Base-by-base conservation (phyloP, 92 coral and sea anemone genomes). In the Palythoa caribaeorum region DNA sequence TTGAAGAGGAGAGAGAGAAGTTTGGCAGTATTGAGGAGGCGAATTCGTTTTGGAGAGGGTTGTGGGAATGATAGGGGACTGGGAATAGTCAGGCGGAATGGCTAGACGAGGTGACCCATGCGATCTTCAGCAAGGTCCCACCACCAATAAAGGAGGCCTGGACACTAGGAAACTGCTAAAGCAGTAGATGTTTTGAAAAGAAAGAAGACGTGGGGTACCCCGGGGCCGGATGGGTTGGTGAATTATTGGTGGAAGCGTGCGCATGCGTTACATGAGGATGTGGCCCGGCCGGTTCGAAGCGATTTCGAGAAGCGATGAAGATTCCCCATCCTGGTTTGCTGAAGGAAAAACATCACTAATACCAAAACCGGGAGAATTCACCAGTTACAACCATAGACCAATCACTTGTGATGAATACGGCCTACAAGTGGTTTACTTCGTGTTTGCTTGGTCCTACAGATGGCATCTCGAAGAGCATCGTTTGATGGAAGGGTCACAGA, bases 321-420 rank as follows among this genome's bases (percentile, higher is more conserved):
- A 69, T 54, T 85, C 57, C 87, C 94, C 92, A 14, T 14, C 6
- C 40, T 88, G 88, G 94, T 91, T 89, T 39, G 48, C 92, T 38
- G 85, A 88, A 73, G 94, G 94, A 36, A 89, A 91, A 71, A 53
- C 90, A 48, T 20, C 21, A 2, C 54, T 89, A 5, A 78, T 89
- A 14, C 88, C 94, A 9, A 90, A 76, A 71, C 86, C 89, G 39
- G 95, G 93, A 20, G 93, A 80, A 10, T 90, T 92, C 28, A 40
- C 72, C 17, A 92, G 88, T 85, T 90, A 92, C 13, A 92, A 89
- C 87, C 92, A 89, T 51, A 50, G 92, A 5, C 93, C 93, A 6
- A 92, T 92, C 57, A 92, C 94, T 21, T 90, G 90, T 59, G 73
- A n/a, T 92, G 11, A 92, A 92, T 19, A 89, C 57, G 12, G 15